Base-by-base conservation (phyloP, 2,797 vertebrate genomes). In the Xenopus petersii region DNA sequence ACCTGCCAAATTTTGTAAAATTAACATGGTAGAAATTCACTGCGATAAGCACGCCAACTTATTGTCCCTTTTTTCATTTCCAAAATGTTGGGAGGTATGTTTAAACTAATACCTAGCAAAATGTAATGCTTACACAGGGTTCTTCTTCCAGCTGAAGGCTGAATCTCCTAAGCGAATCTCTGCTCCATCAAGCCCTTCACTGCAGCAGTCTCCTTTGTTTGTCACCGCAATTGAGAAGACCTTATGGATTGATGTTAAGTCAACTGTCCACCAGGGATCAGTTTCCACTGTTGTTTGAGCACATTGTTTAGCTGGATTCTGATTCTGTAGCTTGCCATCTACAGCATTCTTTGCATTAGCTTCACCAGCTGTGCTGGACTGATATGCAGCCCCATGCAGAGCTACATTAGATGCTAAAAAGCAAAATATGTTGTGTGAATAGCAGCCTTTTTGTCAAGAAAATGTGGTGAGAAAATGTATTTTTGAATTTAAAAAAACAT, bases 171-270 rank as follows among this genome's bases (percentile, higher is more conserved):
- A 42, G 5, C 74, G 81, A 66, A 79, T 82, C 68, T 69, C 77
- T 12, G 81, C 81, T 55, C 60, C 80, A 26, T 61, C 30, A 12
- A 79, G 73, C 2, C 69, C 12, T 6, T 75, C 12, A 9, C 54
- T 60, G 47, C 69, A 74, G n/a, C 73, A 54, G 15, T 81, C 64
- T 71, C 62, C 78, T 30, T 58, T 80, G 26, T 30, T 30, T 12
- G 73, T 82, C 55, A 82, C 64, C 6, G 79, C 80, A 13, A 82
- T 71, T 26, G 67, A 79, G 55, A 67, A 81, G 21, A 83, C n/a
- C 5, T 75, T 73, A 61, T 80, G 70, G 10, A 17, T 46, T 16
- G 77, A 75, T 47, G 49, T 55, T 77, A 82, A 46, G 58, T 84
- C 81, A 36, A 81, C n/a, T 51, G 70, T 79, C 79, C 63, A 71